These are phyloP conservation scores for Diachasmimorpha longicaudata DNA, from an alignment of 1,140 invertebrate species.

Conservation along the genomic window DNA sequence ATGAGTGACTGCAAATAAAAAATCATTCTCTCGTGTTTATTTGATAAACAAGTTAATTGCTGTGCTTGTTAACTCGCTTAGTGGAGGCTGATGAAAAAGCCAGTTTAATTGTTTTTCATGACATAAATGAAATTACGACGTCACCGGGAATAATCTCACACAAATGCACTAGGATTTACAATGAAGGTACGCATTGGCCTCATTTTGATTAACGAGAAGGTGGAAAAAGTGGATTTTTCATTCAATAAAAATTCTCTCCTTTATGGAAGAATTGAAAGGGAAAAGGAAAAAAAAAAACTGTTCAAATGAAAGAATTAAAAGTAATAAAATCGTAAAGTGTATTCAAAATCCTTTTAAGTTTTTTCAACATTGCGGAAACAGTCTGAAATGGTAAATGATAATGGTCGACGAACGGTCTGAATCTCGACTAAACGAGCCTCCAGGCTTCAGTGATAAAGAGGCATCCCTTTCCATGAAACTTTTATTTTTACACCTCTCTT, in stretches of 20 bases:
- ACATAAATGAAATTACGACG: background rate
- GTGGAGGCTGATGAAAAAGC: background rate
- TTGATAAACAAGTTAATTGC: background rate
- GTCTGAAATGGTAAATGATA: background rate
- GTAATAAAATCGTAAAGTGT: background rate
- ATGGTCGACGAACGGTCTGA: background rate
- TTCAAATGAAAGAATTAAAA: background rate
- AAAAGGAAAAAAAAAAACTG: background rate
- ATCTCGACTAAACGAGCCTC: slow-evolving; percentile 3
- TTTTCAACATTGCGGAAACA: background rate
- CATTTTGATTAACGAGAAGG: background rate
- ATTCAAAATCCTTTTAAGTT: background rate
- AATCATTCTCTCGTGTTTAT: background rate
- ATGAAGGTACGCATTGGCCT: background rate
- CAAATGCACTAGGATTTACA: background rate
- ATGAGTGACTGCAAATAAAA: background rate
- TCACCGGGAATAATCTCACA: background rate
- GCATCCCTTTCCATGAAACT: background rate
- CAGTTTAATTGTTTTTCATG: background rate
- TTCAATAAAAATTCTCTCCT: background rate
- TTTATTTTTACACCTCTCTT: background rate
- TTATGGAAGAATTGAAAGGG: background rate
- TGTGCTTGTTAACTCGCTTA: background rate
- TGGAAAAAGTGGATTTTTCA: background rate
- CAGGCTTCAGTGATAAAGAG: background rate